These are phyloP conservation scores for Heterodera carotae DNA, from an alignment of 1,140 invertebrate species.

Conservation along the genomic window DNA sequence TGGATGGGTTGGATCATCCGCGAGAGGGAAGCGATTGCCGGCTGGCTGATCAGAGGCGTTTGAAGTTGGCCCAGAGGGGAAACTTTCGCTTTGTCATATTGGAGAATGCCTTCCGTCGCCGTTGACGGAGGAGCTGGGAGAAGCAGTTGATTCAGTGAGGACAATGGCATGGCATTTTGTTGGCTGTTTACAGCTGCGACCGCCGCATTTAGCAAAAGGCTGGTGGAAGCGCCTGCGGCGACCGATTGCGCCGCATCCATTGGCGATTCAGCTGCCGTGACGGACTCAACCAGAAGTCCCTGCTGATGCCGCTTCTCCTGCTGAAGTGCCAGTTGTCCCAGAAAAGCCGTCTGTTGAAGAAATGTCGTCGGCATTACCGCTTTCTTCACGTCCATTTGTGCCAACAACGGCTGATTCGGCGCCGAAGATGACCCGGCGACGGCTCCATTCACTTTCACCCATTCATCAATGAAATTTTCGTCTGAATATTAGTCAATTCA, in stretches of 20 bases:
- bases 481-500: too few species aligned
- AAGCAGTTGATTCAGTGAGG: not conserved
- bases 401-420: conserved; percentile 14
- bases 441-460: conserved; percentile 32
- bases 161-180: not conserved
- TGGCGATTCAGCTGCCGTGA: not conserved
- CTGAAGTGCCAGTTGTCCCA: conserved; percentile 21
- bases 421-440: conserved; percentile 2
- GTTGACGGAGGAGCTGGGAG: conserved; percentile 11
- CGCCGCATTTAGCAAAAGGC: not conserved
- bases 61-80: not conserved
- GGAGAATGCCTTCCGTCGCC: not conserved
- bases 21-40: not conserved
- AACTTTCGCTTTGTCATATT: not conserved
- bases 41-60: not conserved
- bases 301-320: conserved; percentile 15
- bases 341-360: conserved; percentile 19
- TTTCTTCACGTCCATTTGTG: conserved; percentile 20
- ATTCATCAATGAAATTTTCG: conserved; percentile 43
- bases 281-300: not conserved
- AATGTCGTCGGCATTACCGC: conserved; percentile 8
- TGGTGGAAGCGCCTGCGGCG: not conserved
- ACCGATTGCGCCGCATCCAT: not conserved
- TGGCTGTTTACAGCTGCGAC: conserved; percentile 15
- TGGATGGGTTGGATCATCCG: conserved; percentile 6